Conservation (phyloP, 2,113 vertebrate genomes). For the Rhinogobius similis region DNA sequence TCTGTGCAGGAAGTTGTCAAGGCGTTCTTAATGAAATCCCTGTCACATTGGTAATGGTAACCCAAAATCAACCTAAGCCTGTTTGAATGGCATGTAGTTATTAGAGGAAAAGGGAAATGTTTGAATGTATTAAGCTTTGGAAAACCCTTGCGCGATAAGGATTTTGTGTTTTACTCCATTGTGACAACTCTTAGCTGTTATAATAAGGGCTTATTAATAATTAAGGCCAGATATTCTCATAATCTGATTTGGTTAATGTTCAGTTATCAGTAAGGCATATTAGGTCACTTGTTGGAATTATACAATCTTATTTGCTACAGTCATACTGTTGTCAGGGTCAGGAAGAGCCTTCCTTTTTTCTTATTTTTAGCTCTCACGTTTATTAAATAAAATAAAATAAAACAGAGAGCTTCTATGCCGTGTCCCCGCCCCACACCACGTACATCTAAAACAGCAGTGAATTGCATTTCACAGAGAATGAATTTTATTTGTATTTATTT, state of each 20-base stretch:
- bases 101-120: slow-evolving; percentile 17
- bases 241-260: background rate
- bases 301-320: background rate
- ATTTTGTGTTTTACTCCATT: slow-evolving; percentile 11
- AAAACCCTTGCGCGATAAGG: background rate
- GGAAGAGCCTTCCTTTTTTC: no score
- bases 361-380: no score
- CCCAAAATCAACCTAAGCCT: slow-evolving; percentile 46
- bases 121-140: slow-evolving; percentile 12
- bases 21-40: slow-evolving; percentile 37
- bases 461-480: no score
- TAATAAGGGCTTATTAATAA: slow-evolving; percentile 22
- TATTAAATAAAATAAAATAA: no score
- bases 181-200: slow-evolving; percentile 10
- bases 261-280: background rate
- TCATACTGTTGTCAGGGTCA: background rate
- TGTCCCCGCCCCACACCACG: no score
- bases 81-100: slow-evolving; percentile 19
- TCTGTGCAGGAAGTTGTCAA: slow-evolving; percentile 24
- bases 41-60: slow-evolving; percentile 42
- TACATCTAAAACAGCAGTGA: no score
- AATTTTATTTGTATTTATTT: background rate
- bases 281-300: background rate
- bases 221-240: slow-evolving; percentile 5
- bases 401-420: no score